Conservation (phyloP, 2,888 invertebrate species). For the Alentia gelatinosa region DNA sequence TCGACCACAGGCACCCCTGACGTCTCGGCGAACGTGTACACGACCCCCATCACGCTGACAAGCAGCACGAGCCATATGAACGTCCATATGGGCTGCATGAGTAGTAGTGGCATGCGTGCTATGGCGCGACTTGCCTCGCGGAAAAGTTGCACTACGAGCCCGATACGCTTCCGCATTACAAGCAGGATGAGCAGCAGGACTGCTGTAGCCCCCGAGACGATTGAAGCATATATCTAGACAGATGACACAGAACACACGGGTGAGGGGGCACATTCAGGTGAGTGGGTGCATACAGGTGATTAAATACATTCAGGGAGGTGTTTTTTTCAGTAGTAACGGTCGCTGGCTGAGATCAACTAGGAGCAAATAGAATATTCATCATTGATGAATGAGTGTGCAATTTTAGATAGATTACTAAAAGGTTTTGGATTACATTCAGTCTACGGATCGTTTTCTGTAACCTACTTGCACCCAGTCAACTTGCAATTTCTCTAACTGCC, state of each 20-base stretch:
- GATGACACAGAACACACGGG: background rate
- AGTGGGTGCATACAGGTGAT: too few species aligned
- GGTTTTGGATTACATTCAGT: too few species aligned
- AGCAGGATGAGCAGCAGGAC: slow-evolving; percentile 65
- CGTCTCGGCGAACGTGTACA: slow-evolving; percentile 3
- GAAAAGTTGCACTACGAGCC: slow-evolving; percentile 62
- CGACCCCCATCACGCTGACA: background rate
- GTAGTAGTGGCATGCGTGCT: slow-evolving; percentile 59
- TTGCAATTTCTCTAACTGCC: too few species aligned
- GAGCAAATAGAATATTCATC: too few species aligned
- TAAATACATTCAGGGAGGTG: too few species aligned
- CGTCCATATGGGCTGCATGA: slow-evolving; percentile 61
- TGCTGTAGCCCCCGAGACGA: background rate
- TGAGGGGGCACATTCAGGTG: background rate
- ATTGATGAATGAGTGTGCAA: too few species aligned
- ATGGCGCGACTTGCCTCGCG: slow-evolving; percentile 69
- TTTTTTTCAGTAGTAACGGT: too few species aligned
- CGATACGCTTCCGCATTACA: slow-evolving; percentile 71
- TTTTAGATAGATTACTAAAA: too few species aligned
- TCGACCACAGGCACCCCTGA: background rate
- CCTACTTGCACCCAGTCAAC: too few species aligned
- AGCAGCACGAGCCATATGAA: background rate
- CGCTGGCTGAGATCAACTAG: too few species aligned
- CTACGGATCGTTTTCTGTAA: too few species aligned
- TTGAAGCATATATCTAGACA: background rate